Evolutionary conservation across 2,113 vertebrate genomes (phyloP), one percentile per base, ranked within the genome.

Genomic region (Cervus canadensis): DNA sequence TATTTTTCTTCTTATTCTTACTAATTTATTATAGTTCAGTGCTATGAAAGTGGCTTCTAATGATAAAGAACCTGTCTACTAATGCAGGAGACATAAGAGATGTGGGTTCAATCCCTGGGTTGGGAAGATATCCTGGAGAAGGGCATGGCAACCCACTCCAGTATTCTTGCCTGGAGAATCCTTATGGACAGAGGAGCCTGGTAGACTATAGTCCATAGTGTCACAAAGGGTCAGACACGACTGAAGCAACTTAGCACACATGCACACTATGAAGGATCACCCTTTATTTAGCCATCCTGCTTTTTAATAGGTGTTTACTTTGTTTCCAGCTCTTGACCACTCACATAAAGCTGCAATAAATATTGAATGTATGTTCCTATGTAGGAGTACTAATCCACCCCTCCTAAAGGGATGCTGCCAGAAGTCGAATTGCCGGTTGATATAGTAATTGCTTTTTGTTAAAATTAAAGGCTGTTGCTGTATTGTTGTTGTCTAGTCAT

Each of bases 301-400:
- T 48, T 93, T 95, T 93, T 83, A 62, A 71, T 87, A 90, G 86
- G 54, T n/a, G 6, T 78, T 81, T 30, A 84, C 40, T 84, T 93
- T 91, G 43, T 71, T 91, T 97, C 14, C 48, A 92, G 36, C 59
- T 97, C 62, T 92, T 90, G 36, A 92, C 59, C 89, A 78, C 36
- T 64, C 84, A 87, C 19, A 28, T 76, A 90, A 95, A 94, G 52
- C 45, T 86, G 54, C 48, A 84, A 15, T 95, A 79, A 67, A 59
- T 81, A 92, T 40, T 91, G 86, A 52, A 43, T 56, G 7, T 92
- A 81, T 78, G 56, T 52, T 8, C 16, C 62, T 36, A 56, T 23
- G 8, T 43, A 86, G 48, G 87, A 21, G 3, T 62, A 48, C n/a
- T 48, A 57, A 71, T 40, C 79, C 79, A 40, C 19, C 43, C 52